phyloP scores from a whole-genome alignment of 2,888 invertebrate genomes.

The Hirtodrosophila duncani region DNA sequence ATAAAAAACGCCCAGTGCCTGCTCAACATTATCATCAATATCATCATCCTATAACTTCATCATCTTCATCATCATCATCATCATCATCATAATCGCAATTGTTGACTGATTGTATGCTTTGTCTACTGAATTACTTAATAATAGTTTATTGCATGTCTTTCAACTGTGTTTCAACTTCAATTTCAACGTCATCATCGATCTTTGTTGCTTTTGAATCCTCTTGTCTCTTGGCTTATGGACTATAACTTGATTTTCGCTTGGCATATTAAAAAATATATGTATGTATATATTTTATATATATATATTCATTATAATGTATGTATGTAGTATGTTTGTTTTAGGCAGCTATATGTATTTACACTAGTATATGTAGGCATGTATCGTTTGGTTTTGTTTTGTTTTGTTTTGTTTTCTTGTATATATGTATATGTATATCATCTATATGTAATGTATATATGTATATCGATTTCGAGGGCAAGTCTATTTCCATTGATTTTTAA shows the following conservation, averaged over 20 bases:
- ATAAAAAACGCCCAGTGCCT: conserved; percentile 2
- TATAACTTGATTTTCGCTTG: conserved; percentile 42
- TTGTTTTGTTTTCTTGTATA: conserved; percentile 1
- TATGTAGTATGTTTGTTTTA: conserved; percentile 4
- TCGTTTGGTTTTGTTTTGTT: not conserved
- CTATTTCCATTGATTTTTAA: conserved; percentile 45
- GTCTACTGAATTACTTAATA: no score
- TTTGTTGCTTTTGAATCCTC: conserved; percentile 44
- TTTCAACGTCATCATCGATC: not conserved
- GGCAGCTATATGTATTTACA: conserved; percentile 17
- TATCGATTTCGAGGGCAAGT: conserved; percentile 40
- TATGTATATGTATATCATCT: not conserved
- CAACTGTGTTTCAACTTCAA: no score
- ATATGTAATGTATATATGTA: conserved; percentile 5
- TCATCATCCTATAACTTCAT: no score
- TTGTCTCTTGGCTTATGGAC: conserved; percentile 20
- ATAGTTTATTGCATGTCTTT: no score
- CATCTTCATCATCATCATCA: no score
- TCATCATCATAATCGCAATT: no score
- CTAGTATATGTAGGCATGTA: not conserved
- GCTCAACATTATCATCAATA: not conserved
- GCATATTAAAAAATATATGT: conserved; percentile 61
- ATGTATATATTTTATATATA: conserved; percentile 42
- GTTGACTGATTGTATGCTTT: no score
- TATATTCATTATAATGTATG: conserved; percentile 14